phyloP scores from a whole-genome alignment of 2,888 invertebrate species.

The Drosophila tanythrix region DNA sequence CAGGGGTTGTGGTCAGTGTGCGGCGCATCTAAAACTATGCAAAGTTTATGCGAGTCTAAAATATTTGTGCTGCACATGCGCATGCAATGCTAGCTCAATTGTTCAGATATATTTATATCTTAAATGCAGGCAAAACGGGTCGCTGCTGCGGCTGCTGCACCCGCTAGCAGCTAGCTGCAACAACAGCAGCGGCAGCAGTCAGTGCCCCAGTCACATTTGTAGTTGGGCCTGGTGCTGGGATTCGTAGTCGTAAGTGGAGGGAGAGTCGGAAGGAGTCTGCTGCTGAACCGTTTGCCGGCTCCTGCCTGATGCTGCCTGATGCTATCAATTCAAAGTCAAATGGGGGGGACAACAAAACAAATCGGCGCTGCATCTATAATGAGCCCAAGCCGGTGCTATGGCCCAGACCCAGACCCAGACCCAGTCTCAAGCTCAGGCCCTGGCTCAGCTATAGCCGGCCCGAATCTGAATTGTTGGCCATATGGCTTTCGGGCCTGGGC shows the following conservation, averaged over 20 bases:
- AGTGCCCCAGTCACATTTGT: conserved; percentile 32
- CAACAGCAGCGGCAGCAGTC: conserved; percentile 1
- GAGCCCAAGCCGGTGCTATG: conserved; percentile 55
- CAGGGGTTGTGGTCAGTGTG: conserved; percentile 33
- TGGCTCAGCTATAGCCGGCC: conserved; percentile 4
- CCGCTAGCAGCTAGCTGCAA: conserved; percentile 38
- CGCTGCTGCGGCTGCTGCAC: conserved; percentile 49
- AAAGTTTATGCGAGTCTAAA: conserved; percentile 81
- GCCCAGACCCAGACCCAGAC: conserved; percentile 14
- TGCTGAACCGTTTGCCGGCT: conserved; percentile 40
- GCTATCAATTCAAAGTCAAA: conserved; percentile 83
- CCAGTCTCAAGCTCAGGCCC: conserved; percentile 1
- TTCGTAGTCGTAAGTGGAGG: conserved; percentile 8
- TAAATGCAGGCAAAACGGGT: conserved; percentile 65
- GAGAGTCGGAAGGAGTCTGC: conserved; percentile 9
- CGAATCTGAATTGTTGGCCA: conserved; percentile 48
- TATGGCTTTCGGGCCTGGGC: conserved; percentile 56
- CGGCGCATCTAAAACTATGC: conserved; percentile 72
- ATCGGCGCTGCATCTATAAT: conserved; percentile 83
- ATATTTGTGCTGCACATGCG: conserved; percentile 74
- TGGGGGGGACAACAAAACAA: conserved; percentile 83
- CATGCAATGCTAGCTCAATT: conserved; percentile 76
- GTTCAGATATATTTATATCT: conserved; percentile 79
- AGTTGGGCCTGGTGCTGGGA: conserved; percentile 21
- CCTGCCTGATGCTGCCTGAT: conserved; percentile 59